These are phyloP conservation scores for Malacosoma neustria DNA, from an alignment of 2,888 invertebrate genomes.

Conservation along the genomic window DNA sequence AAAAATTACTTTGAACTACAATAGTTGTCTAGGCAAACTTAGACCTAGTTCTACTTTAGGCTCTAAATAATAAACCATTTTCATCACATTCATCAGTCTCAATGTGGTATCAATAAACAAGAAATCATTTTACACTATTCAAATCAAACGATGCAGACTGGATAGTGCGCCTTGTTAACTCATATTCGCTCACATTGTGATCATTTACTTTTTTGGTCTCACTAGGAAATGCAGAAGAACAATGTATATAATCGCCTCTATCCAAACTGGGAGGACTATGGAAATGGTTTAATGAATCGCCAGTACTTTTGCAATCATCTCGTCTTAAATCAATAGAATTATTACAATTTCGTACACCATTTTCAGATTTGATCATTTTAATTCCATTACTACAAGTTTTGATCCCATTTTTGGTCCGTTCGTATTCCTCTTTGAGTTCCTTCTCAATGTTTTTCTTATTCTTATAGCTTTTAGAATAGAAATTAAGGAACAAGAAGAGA, in stretches of 20 bases:
- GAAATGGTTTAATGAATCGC: not conserved
- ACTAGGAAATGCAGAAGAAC: constrained; percentile 19
- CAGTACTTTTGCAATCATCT: not conserved
- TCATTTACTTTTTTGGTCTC: constrained; percentile 49
- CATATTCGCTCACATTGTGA: constrained; percentile 46
- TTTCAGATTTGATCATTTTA: constrained; percentile 23
- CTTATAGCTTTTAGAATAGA: constrained; percentile 77
- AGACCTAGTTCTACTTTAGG: not conserved
- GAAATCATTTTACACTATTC: constrained; percentile 58
- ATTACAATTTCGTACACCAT: constrained; percentile 13
- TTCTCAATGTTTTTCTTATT: constrained; percentile 30
- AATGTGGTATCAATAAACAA: constrained; percentile 35
- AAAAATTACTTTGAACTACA: too few species aligned
- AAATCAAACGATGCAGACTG: constrained; percentile 44
- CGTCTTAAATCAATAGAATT: not conserved
- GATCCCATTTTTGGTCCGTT: constrained; percentile 25
- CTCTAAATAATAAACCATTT: not conserved
- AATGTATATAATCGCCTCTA: not conserved
- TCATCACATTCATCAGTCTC: constrained; percentile 70
- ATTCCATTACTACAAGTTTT: constrained; percentile 22
- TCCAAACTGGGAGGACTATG: not conserved
- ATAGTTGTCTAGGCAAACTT: not conserved
- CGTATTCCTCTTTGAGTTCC: constrained; percentile 25
- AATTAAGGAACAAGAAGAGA: constrained; percentile 78
- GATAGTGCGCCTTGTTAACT: constrained; percentile 47